Evolutionary conservation across 2,888 invertebrate species (phyloP).

Genomic region (Crossocerus cetratus): DNA sequence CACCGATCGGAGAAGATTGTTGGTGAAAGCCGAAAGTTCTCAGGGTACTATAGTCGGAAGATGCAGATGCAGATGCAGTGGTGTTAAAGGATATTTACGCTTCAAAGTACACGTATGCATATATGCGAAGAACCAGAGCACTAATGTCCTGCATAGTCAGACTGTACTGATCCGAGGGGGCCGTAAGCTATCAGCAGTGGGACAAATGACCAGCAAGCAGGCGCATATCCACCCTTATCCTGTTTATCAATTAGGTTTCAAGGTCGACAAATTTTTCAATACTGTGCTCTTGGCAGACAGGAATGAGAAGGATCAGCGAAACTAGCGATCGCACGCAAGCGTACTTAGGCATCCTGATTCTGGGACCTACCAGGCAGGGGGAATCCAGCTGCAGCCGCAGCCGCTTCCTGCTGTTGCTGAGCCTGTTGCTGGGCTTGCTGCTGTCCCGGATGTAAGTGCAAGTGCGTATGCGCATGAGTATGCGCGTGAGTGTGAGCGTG

Average conservation of each 20-base stretch:
- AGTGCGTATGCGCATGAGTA: conserved; percentile 94
- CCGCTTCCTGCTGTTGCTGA: conserved; percentile 84
- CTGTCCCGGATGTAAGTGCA: conserved; percentile 89
- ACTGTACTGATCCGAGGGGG: background rate
- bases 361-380: conserved; percentile 77
- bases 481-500: conserved; percentile 96
- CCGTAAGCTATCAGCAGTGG: conserved; percentile 1
- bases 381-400: conserved; percentile 76
- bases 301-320: conserved; percentile 29
- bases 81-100: too few relatives aligned
- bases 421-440: conserved; percentile 80
- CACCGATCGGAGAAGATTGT: conserved; percentile 19
- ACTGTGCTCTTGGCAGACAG: conserved; percentile 1
- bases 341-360: conserved; percentile 65
- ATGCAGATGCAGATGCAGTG: too few relatives aligned
- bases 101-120: background rate
- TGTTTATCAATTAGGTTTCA: background rate
- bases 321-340: conserved; percentile 44
- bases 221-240: conserved; percentile 3
- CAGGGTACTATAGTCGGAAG: too few relatives aligned
- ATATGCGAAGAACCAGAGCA: background rate
- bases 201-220: conserved; percentile 3
- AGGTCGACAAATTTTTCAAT: background rate
- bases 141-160: background rate
- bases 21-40: too few relatives aligned